Conservation (phyloP, 1,140 invertebrate genomes). For the Drosophila paulistorum region DNA sequence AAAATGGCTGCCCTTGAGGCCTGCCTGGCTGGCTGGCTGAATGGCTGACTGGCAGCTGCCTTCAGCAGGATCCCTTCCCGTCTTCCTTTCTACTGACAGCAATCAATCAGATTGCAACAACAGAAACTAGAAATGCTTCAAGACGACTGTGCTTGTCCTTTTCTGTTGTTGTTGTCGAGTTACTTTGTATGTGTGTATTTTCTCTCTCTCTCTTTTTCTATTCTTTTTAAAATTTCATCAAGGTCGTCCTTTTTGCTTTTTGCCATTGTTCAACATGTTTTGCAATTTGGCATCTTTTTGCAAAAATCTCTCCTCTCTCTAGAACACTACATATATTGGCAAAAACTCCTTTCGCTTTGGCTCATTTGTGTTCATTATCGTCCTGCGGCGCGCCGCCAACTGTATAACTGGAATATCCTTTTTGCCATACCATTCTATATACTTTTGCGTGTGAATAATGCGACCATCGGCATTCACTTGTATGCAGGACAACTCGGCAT, state of each 20-base stretch:
- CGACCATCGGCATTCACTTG: slow-evolving; percentile 56
- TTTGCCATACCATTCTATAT: slow-evolving; percentile 19
- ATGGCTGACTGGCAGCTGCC: slow-evolving; percentile 41
- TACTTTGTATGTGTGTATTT: slow-evolving; percentile 60
- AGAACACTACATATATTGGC: background rate
- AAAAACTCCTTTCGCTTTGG: slow-evolving; percentile 67
- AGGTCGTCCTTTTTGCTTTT: slow-evolving; percentile 48
- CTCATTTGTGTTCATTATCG: slow-evolving; percentile 80
- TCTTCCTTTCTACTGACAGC: slow-evolving; percentile 63
- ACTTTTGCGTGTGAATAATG: slow-evolving; percentile 51
- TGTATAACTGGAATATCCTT: slow-evolving; percentile 39
- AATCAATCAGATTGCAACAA: slow-evolving; percentile 80
- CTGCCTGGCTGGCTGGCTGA: slow-evolving; percentile 42
- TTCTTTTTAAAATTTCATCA: slow-evolving; percentile 48
- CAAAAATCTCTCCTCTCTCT: slow-evolving; percentile 42
- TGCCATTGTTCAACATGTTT: slow-evolving; percentile 57
- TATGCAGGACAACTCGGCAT: slow-evolving; percentile 42
- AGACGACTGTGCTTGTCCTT: slow-evolving; percentile 1
- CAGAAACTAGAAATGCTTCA: slow-evolving; percentile 53
- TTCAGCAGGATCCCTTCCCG: slow-evolving; percentile 42
- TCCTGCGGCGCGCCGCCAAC: slow-evolving; percentile 76
- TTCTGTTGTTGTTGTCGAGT: background rate
- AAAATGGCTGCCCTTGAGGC: slow-evolving; percentile 50
- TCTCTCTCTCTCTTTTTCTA: slow-evolving; percentile 42
- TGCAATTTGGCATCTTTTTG: slow-evolving; percentile 65